Conservation (phyloP, 2,797 vertebrate genomes). For the Fistularia tabacaria region DNA sequence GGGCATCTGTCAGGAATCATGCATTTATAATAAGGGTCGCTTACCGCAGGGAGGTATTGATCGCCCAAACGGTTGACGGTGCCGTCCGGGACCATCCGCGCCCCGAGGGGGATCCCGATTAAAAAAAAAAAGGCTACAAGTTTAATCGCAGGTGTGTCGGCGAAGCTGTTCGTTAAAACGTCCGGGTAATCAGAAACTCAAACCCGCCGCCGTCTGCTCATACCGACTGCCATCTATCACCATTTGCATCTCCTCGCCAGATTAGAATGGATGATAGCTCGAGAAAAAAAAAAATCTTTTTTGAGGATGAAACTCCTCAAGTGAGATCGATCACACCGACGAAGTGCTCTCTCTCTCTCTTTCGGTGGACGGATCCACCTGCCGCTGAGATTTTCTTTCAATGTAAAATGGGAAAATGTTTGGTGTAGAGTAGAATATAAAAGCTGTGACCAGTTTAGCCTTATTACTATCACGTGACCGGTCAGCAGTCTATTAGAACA, state of each 20-base stretch:
- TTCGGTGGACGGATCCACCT: conserved; percentile 17
- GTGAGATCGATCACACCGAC: conserved; percentile 35
- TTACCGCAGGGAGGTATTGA: too few relatives aligned
- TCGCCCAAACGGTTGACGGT: conserved; percentile 22
- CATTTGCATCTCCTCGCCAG: conserved; percentile 33
- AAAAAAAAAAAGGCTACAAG: too few relatives aligned
- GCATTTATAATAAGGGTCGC: conserved; percentile 61
- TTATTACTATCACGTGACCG: conserved; percentile 61
- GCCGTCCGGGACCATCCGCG: too few relatives aligned
- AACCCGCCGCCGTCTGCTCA: conserved; percentile 27
- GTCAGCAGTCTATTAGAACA: conserved; percentile 46
- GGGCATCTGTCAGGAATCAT: conserved; percentile 61
- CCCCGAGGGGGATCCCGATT: too few relatives aligned
- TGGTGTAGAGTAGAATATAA: conserved; percentile 62
- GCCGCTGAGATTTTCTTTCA: conserved; percentile 52
- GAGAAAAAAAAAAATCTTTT: conserved; percentile 18
- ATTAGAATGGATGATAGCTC: conserved; percentile 27
- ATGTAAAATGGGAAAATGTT: conserved; percentile 60
- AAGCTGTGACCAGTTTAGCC: conserved; percentile 71
- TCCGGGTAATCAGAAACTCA: conserved; percentile 17
- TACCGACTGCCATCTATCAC: conserved; percentile 24
- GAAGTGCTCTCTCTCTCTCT: conserved; percentile 37
- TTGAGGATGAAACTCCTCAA: conserved; percentile 21
- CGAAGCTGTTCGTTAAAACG: too few relatives aligned
- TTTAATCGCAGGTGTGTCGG: too few relatives aligned